Conservation (phyloP, 2,797 vertebrate genomes). For the Acanthopagrus latus region DNA sequence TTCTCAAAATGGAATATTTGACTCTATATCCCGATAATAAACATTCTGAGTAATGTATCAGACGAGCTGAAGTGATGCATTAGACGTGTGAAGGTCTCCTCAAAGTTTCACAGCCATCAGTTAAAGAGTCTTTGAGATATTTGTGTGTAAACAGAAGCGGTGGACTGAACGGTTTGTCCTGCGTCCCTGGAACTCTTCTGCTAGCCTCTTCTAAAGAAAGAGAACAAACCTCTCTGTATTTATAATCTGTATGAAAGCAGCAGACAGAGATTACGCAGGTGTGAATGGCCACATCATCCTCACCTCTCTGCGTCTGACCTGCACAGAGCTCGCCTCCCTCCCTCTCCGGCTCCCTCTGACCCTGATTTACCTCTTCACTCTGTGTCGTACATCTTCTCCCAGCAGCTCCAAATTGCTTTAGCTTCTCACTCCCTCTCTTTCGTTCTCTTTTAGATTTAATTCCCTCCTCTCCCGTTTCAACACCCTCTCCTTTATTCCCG, state of each 20-base stretch:
- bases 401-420: constrained; percentile 69
- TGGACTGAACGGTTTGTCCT: background rate
- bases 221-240: no score
- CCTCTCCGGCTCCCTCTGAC: constrained; percentile 45
- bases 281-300: constrained; percentile 30
- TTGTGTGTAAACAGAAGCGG: background rate
- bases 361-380: constrained; percentile 67
- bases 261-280: no score
- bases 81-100: no score
- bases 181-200: no score
- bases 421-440: constrained; percentile 27
- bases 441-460: background rate
- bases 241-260: no score
- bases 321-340: constrained; percentile 42
- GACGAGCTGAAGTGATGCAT: no score
- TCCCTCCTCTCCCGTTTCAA: constrained; percentile 17
- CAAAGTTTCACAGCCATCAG: background rate
- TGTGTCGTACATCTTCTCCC: constrained; percentile 66
- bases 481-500: constrained; percentile 45
- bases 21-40: no score
- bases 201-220: no score
- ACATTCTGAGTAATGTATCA: no score
- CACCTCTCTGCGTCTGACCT: constrained; percentile 40
- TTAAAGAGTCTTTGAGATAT: background rate
- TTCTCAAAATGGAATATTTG: no score